These are phyloP conservation scores for Hylia prasina DNA, from an alignment of 2,113 vertebrate species.

Conservation along the genomic window DNA sequence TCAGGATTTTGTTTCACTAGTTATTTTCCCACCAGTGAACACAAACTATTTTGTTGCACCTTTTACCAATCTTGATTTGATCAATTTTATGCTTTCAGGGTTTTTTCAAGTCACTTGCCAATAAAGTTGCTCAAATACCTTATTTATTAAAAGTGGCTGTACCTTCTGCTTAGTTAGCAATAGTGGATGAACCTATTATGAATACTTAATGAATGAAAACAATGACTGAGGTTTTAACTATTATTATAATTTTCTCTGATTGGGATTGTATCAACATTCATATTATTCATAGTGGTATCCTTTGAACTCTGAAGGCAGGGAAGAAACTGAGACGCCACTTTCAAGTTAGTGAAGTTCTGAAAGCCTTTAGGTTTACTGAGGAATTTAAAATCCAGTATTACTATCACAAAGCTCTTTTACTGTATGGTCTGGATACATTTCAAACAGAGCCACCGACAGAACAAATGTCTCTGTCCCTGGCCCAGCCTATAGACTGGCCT, in stretches of 20 bases:
- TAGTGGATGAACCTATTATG: background rate
- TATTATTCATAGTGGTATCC: background rate
- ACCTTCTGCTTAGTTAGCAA: constrained; percentile 33
- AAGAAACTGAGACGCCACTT: background rate
- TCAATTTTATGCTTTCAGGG: background rate
- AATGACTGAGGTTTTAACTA: background rate
- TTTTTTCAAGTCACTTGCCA: constrained; percentile 29
- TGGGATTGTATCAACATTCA: background rate
- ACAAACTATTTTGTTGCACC: background rate
- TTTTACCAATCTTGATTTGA: background rate
- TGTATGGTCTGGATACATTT: background rate
- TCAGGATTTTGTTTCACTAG: constrained; percentile 27
- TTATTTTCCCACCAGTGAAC: constrained; percentile 31
- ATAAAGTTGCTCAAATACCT: constrained; percentile 15
- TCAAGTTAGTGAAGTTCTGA: background rate
- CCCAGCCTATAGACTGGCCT: background rate
- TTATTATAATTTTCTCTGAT: background rate
- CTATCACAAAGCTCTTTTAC: background rate
- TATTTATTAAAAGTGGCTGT: constrained; percentile 4
- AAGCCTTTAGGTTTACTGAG: background rate
- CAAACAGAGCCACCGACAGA: background rate
- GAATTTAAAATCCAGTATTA: background rate
- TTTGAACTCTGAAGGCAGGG: background rate
- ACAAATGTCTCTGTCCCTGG: background rate
- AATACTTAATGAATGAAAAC: background rate